Conservation (phyloP, 2,113 vertebrate genomes). For the Struthio camelus region DNA sequence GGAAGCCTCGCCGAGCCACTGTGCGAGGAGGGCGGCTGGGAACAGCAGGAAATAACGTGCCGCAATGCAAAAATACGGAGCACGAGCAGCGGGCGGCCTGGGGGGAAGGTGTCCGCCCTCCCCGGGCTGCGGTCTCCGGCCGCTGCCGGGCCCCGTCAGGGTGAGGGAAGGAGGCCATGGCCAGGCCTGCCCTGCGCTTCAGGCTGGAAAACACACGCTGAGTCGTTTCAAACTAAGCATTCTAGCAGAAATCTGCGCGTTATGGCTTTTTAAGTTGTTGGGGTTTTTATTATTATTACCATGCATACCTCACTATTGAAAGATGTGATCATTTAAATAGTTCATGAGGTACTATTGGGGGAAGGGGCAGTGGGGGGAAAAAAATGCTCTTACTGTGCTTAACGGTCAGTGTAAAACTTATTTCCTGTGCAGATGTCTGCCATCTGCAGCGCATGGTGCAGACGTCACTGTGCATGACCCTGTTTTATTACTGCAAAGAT, state of each 20-base stretch:
- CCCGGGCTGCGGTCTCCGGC: too few relatives aligned
- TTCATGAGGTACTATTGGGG: rapidly evolving
- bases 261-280: rapidly evolving
- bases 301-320: rapidly evolving
- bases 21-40: too few relatives aligned
- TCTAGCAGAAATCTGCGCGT: neutral
- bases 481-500: neutral
- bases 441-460: rapidly evolving
- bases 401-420: rapidly evolving
- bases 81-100: too few relatives aligned
- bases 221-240: rapidly evolving
- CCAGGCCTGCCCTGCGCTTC: neutral
- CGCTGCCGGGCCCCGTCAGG: too few relatives aligned
- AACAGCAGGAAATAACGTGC: too few relatives aligned
- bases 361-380: too few relatives aligned
- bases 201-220: too few relatives aligned
- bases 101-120: too few relatives aligned
- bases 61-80: too few relatives aligned
- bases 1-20: too few relatives aligned
- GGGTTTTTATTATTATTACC: neutral
- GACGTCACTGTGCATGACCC: too few relatives aligned
- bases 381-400: neutral
- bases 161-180: neutral
- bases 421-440: neutral
- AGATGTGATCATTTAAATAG: neutral